A percentile compares a stretch with the other conserved stretches of the same genome.
phyloP scores from a whole-genome alignment of 2,888 invertebrate species.

The Myathropa florea region DNA sequence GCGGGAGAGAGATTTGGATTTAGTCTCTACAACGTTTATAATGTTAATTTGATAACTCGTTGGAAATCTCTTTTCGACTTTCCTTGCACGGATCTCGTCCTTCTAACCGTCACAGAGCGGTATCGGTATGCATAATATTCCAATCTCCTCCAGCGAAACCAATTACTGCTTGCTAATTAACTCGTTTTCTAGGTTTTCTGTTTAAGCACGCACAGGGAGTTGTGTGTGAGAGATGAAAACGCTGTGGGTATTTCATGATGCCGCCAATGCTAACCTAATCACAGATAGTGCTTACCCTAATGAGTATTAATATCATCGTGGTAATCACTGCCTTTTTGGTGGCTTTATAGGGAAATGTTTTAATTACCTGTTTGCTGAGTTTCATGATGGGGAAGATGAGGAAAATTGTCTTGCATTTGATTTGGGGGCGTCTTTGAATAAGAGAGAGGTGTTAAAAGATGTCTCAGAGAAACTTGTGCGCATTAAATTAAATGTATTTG shows the following conservation, averaged over 20 bases:
- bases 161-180: conserved; percentile 69
- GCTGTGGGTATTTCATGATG: conserved; percentile 29
- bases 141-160: conserved; percentile 60
- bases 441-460: too few relatives aligned
- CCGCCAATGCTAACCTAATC: conserved; percentile 41
- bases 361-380: conserved; percentile 50
- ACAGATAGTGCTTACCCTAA: conserved; percentile 50
- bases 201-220: conserved; percentile 26
- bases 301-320: conserved; percentile 61
- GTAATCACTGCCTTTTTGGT: conserved; percentile 30
- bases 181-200: conserved; percentile 64
- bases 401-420: background rate
- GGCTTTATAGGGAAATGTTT: conserved; percentile 39
- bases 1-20: conserved; percentile 21
- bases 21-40: conserved; percentile 47
- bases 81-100: background rate
- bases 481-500: too few relatives aligned
- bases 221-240: conserved; percentile 13
- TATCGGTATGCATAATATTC: conserved; percentile 49
- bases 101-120: background rate
- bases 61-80: conserved; percentile 50
- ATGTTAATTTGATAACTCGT: conserved; percentile 66
- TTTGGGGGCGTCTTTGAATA: too few relatives aligned
- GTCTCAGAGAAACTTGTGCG: too few relatives aligned
- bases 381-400: conserved; percentile 4